Evolutionary conservation across 1,140 invertebrate genomes (phyloP), one percentile per base, ranked within the genome.

Genomic region (Euura lappo): DNA sequence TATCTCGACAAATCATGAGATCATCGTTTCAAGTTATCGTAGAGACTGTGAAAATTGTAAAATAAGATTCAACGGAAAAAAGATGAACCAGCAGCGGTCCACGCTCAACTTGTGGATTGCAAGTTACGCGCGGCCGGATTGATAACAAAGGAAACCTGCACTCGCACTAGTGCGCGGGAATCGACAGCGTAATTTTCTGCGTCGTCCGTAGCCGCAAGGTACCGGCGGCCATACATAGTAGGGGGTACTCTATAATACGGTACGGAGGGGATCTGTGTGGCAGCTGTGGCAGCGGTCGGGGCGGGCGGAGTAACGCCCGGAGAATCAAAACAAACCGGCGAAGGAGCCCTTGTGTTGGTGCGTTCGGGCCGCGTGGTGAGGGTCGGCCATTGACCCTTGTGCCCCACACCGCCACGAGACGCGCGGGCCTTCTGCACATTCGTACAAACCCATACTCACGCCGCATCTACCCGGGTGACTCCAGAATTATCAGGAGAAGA

Each of bases 281-380:
- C 11, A 43, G 45, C 47, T 65, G 66, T 71, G 71, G 71, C 74
- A 44, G 70, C 67, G 70, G 65, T 13, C 68, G 28, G 71, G 3
- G 46, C 65, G 11, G 43, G 69, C 44, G 70, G 70, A 69, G 60
- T 69, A 69, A 64, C 69, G 46, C 68, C 44, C 51, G 60, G 64
- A 71, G 44, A 65, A 65, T 45, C 43, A 71, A 71, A 60, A 60
- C 60, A 43, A 43, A 45, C 43, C 42, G 45, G 74, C 44, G 45
- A 67, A 42, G 44, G 43, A 68, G 68, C 45, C 60, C 60, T 65
- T 47, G 45, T 69, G 13, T 45, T 46, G 71, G 75, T 70, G 75
- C 72, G 66, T 70, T 69, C 68, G 64, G 46, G 60, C 70, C 72
- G 68, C 28, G 51, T 60, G 51, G 51, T 60, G 51, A 60, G 51